Evolutionary conservation across 2,888 invertebrate genomes (phyloP).

Genomic region (Dynastes tityus): DNA sequence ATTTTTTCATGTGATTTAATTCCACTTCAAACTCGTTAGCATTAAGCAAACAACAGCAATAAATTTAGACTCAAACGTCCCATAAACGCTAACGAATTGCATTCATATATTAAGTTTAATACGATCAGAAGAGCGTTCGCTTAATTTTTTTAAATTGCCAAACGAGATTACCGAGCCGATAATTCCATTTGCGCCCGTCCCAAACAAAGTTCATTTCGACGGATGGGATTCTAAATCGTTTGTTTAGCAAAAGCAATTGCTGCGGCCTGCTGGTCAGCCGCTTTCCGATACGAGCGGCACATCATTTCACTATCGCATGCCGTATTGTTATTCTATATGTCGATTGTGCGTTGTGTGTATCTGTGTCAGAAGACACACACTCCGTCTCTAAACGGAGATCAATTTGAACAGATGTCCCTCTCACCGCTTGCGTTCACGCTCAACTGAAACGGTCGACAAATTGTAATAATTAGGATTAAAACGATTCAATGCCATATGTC

Average conservation of each 20-base stretch:
- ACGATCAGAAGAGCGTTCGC: conserved; percentile 14
- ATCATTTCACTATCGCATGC: conserved; percentile 11
- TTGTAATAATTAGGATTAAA: conserved; percentile 50
- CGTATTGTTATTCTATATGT: conserved; percentile 30
- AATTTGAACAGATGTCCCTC: conserved; percentile 42
- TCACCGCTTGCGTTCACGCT: conserved; percentile 36
- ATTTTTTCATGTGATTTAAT: too few species aligned
- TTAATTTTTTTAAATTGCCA: conserved; percentile 42
- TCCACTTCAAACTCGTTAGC: too few species aligned
- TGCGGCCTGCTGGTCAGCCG: neutral
- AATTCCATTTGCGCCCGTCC: conserved; percentile 40
- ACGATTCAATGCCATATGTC: conserved; percentile 45
- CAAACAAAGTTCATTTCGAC: conserved; percentile 38
- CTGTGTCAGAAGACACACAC: conserved; percentile 35
- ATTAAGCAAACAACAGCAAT: neutral
- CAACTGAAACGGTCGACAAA: conserved; percentile 46
- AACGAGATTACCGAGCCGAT: conserved; percentile 34
- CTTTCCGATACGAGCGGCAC: conserved; percentile 1
- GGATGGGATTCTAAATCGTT: neutral
- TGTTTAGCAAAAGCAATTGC: conserved; percentile 20
- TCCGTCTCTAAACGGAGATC: conserved; percentile 25
- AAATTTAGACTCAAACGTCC: conserved; percentile 4
- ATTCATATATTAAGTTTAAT: conserved; percentile 35
- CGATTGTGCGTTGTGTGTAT: conserved; percentile 30
- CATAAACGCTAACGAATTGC: conserved; percentile 24